These are phyloP conservation scores for Rhineura floridana DNA, from an alignment of 2,113 vertebrate genomes.

Conservation along the genomic window DNA sequence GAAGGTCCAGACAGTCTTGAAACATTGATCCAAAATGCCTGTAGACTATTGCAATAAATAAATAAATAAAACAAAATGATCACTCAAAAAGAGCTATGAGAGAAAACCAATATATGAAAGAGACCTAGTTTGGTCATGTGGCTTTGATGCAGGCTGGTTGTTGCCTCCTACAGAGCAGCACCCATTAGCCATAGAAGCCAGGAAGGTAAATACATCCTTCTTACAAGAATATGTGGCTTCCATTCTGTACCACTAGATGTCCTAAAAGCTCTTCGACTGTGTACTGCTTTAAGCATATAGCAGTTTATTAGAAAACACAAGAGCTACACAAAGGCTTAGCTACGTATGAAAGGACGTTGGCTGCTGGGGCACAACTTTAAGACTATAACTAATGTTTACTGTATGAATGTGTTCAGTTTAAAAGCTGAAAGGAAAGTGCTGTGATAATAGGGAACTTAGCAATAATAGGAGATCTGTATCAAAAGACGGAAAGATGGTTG, in stretches of 20 bases:
- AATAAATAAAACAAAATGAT: background rate
- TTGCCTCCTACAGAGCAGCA: background rate
- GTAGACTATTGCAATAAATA: background rate
- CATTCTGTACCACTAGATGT: conserved; percentile 57
- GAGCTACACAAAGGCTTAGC: conserved; percentile 6
- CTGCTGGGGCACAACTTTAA: conserved; percentile 42
- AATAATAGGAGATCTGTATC: conserved; percentile 43
- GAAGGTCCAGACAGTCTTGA: too few species aligned
- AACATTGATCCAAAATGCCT: conserved; percentile 19
- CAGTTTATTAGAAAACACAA: conserved; percentile 10
- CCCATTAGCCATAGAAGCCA: background rate
- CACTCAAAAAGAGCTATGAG: background rate
- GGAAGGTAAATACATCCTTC: background rate
- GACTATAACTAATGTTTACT: conserved; percentile 49
- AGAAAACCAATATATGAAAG: background rate
- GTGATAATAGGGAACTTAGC: conserved; percentile 50
- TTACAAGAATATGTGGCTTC: conserved; percentile 34
- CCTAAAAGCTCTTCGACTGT: conserved; percentile 54
- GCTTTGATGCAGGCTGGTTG: background rate
- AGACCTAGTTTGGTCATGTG: background rate
- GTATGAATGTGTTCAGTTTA: conserved; percentile 52
- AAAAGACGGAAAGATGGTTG: conserved; percentile 47
- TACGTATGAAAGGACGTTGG: conserved; percentile 14
- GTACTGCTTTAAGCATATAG: background rate
- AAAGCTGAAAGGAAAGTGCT: conserved; percentile 38